Conservation (phyloP, 2,888 invertebrate species). For the Drosophila neoperkinsi region DNA sequence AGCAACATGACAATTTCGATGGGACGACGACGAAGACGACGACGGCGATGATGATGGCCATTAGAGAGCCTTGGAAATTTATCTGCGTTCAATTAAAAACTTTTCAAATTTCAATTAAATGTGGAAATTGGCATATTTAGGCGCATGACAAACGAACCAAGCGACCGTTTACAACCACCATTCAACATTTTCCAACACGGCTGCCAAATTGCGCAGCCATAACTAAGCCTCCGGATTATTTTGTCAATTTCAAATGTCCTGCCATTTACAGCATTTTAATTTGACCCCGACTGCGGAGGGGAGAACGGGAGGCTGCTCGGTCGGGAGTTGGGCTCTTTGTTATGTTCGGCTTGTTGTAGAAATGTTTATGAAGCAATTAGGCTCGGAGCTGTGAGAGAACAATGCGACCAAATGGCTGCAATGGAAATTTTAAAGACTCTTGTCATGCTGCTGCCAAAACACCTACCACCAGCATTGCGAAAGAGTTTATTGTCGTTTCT, state of each 20-base stretch:
- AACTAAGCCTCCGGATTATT: slow-evolving; percentile 79
- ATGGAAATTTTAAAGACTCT: slow-evolving; percentile 69
- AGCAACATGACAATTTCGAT: slow-evolving; percentile 65
- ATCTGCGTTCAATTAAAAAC: slow-evolving; percentile 81
- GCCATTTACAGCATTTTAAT: slow-evolving; percentile 80
- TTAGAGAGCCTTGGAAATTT: slow-evolving; percentile 66
- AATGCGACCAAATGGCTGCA: slow-evolving; percentile 75
- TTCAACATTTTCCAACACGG: slow-evolving; percentile 34
- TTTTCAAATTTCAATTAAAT: slow-evolving; percentile 83
- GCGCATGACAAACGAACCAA: slow-evolving; percentile 64
- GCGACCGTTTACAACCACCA: slow-evolving; percentile 26
- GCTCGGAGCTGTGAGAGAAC: slow-evolving; percentile 69
- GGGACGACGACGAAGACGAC: slow-evolving; percentile 1
- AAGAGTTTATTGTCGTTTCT: slow-evolving; percentile 48
- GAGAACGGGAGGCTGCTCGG: not conserved
- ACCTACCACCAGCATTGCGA: slow-evolving; percentile 35
- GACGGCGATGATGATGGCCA: slow-evolving; percentile 26
- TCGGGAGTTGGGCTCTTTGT: slow-evolving; percentile 49
- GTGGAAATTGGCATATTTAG: slow-evolving; percentile 79
- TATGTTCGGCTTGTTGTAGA: slow-evolving; percentile 65
- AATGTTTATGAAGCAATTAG: slow-evolving; percentile 83
- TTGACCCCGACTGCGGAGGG: slow-evolving; percentile 28
- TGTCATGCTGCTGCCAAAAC: slow-evolving; percentile 41
- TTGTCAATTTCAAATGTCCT: slow-evolving; percentile 82
- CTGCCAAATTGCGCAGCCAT: slow-evolving; percentile 60